A percentile compares a stretch with the other conserved stretches of the same genome.
These are phyloP conservation scores for Orthonevra nobilis DNA, from an alignment of 2,888 invertebrate genomes.

Conservation along the genomic window DNA sequence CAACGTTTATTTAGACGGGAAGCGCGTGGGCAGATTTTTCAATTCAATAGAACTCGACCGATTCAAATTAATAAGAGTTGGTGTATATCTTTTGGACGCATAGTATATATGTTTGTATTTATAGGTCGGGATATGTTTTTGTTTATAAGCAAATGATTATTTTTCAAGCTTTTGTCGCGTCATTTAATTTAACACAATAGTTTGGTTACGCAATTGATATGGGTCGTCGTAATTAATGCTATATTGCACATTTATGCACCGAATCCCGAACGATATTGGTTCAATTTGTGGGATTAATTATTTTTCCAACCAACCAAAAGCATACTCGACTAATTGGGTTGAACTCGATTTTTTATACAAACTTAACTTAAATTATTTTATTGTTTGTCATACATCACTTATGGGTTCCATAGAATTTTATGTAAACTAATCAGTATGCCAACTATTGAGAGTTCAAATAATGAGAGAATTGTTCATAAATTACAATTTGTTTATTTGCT, in stretches of 20 bases:
- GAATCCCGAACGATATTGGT: background rate
- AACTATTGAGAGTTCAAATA: too few species aligned
- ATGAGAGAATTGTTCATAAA: too few species aligned
- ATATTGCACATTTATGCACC: background rate
- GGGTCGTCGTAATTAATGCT: background rate
- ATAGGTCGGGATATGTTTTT: constrained; percentile 13
- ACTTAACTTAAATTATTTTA: too few species aligned
- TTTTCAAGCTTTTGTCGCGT: background rate
- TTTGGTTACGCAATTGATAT: constrained; percentile 10
- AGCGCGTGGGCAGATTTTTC: constrained; percentile 35
- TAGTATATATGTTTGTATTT: constrained; percentile 4
- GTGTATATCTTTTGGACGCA: constrained; percentile 3
- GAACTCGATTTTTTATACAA: constrained; percentile 9
- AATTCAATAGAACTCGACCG: constrained; percentile 1
- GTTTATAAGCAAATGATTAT: background rate
- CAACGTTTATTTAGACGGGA: constrained; percentile 39
- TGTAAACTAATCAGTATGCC: too few species aligned
- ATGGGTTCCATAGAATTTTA: too few species aligned
- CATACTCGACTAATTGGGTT: constrained; percentile 10
- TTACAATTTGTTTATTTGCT: too few species aligned
- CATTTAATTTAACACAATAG: background rate
- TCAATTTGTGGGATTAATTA: constrained; percentile 11
- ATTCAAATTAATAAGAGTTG: background rate
- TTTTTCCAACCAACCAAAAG: background rate
- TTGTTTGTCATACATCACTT: too few species aligned